Percentiles rank a stretch among this genome's conserved stretches.
These are phyloP conservation scores for Plebejus melissa DNA, from an alignment of 2,888 invertebrate genomes.

Conservation along the genomic window DNA sequence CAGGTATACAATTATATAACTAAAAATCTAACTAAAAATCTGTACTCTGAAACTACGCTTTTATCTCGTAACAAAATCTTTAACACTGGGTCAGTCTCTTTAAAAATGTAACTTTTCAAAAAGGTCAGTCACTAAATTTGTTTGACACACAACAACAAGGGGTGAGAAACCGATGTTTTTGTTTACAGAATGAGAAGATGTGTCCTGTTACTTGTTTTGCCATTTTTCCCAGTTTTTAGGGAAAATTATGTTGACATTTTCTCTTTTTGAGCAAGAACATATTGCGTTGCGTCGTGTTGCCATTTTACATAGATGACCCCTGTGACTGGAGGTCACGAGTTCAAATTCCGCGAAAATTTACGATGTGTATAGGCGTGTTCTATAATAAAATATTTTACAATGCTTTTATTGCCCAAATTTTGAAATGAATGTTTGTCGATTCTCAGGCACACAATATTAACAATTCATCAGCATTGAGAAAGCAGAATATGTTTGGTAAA, in stretches of 20 bases:
- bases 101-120: neutral
- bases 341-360: too few relatives aligned
- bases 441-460: too few relatives aligned
- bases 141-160: conserved; percentile 6
- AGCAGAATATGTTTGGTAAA: too few relatives aligned
- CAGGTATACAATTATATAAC: too few relatives aligned
- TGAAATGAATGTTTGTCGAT: too few relatives aligned
- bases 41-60: neutral
- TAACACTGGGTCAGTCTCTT: neutral
- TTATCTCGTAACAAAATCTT: neutral
- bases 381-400: too few relatives aligned
- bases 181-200: neutral
- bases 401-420: too few relatives aligned
- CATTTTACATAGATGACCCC: too few relatives aligned
- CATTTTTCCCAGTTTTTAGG: conserved; percentile 3
- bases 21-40: neutral
- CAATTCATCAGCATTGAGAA: too few relatives aligned
- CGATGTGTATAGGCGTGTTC: too few relatives aligned
- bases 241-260: neutral
- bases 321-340: too few relatives aligned
- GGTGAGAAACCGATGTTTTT: neutral
- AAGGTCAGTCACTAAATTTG: neutral
- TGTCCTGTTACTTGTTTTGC: neutral
- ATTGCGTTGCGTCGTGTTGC: too few relatives aligned
- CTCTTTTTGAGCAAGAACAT: neutral